Base-by-base conservation (phyloP, 1,140 invertebrate species). In the Heterodera carotae region DNA sequence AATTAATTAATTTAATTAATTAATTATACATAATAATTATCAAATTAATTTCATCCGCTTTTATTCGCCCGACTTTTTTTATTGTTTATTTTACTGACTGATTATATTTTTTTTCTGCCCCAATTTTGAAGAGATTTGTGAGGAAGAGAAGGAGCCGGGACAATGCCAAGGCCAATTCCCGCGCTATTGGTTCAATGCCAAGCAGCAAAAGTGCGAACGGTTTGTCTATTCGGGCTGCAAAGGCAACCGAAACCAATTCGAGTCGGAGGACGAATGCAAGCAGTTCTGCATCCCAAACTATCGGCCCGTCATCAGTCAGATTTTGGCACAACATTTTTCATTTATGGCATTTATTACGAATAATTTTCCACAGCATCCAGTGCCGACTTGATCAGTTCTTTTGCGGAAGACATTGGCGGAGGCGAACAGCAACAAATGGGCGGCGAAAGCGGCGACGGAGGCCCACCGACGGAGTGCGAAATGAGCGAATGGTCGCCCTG, bases 401-500 rank as follows among this genome's bases (percentile, higher is more conserved):
- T 74, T 60, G 29, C 56, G 15, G 48, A 74, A 2, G 64, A 66
- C 36, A 60, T 31, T 60, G 56, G 64, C 33, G 71, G 64, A 2
- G 71, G 36, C 48, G 84, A 86, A 79, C 62, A 86, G 48, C 6
- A 27, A 34, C 68, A 69, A 69, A 71, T 82, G 12, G 70, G 64
- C 29, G 62, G 33, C 10, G 29, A 84, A 25, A 71, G 70, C 71
- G 25, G 67, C 79, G 53, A 80, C 75, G 85, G 85, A 31, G 85
- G 85, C 2, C 72, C 71, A 22, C 67, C 81, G 53, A 80, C 81
- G 84, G 88, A 81, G 84, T 94, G 93, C 81, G 88, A 91, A 79
- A 89, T 93, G 22, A 91, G 91, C 0, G 90, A 90, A 56, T 94
- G 93, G 93, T 84, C 84, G 5, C 80, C 85, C 0, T 95, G 93